These are phyloP conservation scores for Drosophila arizonae DNA, from an alignment of 1,140 invertebrate species.

Conservation along the genomic window DNA sequence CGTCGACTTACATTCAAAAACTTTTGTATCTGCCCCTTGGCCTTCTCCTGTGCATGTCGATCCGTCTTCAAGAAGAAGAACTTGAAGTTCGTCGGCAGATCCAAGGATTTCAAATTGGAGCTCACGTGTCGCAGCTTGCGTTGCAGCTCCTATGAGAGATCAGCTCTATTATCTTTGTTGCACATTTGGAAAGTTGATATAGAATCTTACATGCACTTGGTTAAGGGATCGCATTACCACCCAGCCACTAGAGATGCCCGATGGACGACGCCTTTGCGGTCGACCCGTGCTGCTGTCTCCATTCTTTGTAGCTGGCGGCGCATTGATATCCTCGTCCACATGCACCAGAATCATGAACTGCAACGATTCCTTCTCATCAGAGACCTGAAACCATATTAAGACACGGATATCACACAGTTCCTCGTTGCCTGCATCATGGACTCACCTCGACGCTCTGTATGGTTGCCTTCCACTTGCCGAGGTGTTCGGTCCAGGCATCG, in stretches of 20 bases:
- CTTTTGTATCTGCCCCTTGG: slow-evolving; percentile 91
- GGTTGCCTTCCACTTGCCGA: slow-evolving; percentile 92
- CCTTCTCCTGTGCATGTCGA: slow-evolving; percentile 90
- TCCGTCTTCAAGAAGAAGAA: slow-evolving; percentile 92
- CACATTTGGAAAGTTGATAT: not conserved
- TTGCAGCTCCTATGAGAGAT: slow-evolving; percentile 88
- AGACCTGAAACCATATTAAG: slow-evolving; percentile 83
- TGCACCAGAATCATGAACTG: slow-evolving; percentile 93
- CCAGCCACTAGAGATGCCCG: slow-evolving; percentile 91
- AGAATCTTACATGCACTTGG: slow-evolving; percentile 87
- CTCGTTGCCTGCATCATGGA: not conserved
- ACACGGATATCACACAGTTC: not conserved
- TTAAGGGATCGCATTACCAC: slow-evolving; percentile 91
- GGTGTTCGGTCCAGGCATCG: slow-evolving; percentile 93
- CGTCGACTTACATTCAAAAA: slow-evolving; percentile 89
- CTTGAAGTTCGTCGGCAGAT: slow-evolving; percentile 91
- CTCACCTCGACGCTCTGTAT: slow-evolving; percentile 91
- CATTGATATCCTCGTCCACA: slow-evolving; percentile 85
- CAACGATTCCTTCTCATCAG: slow-evolving; percentile 90
- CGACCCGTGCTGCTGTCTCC: slow-evolving; percentile 38
- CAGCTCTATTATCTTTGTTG: not conserved
- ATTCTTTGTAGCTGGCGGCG: slow-evolving; percentile 56
- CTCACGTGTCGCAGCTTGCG: slow-evolving; percentile 92
- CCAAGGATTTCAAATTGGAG: slow-evolving; percentile 90
- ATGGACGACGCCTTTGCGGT: slow-evolving; percentile 83